A percentile compares a stretch with the other conserved stretches of the same genome.
Conservation (phyloP, 1,140 invertebrate genomes). For the Drosophila suzukii region DNA sequence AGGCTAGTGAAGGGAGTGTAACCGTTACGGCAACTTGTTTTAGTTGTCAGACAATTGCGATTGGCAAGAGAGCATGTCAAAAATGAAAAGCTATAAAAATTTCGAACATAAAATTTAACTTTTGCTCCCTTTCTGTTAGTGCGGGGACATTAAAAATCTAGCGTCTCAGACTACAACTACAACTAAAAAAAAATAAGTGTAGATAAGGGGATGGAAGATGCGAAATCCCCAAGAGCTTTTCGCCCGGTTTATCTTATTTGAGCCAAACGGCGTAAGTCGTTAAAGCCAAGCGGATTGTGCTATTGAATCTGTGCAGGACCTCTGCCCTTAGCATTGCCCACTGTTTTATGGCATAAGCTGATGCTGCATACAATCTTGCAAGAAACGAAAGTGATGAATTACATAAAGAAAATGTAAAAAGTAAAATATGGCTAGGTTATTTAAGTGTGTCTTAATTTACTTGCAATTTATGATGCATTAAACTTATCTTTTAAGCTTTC, state of each 20-base stretch:
- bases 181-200: not conserved
- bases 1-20: not conserved
- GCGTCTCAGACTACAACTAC: not conserved
- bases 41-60: constrained; percentile 35
- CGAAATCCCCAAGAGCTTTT: constrained; percentile 51
- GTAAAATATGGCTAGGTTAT: no score
- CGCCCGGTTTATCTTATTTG: constrained; percentile 44
- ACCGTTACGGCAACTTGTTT: constrained; percentile 48
- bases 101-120: constrained; percentile 63
- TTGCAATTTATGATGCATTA: no score
- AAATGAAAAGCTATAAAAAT: constrained; percentile 79
- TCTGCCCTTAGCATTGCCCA: not conserved
- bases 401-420: no score
- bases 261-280: constrained; percentile 44
- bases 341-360: constrained; percentile 4
- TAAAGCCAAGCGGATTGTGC: constrained; percentile 48
- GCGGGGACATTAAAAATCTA: constrained; percentile 66
- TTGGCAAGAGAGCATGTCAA: constrained; percentile 12
- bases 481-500: no score
- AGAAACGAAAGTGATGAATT: not conserved
- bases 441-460: no score
- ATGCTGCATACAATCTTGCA: not conserved
- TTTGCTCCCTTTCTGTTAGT: constrained; percentile 36
- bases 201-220: not conserved
- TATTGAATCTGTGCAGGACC: constrained; percentile 40